Base-by-base conservation (phyloP, 1,140 invertebrate species). In the Acyrthosiphon pisum region DNA sequence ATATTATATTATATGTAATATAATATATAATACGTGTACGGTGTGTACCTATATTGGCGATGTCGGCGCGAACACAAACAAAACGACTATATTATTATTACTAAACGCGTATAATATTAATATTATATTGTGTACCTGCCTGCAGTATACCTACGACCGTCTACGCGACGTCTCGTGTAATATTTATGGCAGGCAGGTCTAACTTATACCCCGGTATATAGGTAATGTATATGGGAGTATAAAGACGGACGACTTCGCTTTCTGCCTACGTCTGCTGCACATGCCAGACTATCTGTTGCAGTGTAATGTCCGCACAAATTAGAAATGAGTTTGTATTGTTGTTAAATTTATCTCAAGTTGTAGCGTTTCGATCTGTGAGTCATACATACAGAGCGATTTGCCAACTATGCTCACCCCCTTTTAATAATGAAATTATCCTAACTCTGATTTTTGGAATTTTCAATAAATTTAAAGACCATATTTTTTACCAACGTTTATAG, bases 21-120 rank as follows among this genome's bases (percentile, higher is more conserved):
- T n/a, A 7, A 7, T 81, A 81, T 81, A 81, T 37, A 83, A 83
- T 23, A 22, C 22, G 60, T n/a, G 60, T 76, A 6, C 2, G 20
- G 20, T 53, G 50, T 18, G 14, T 41, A 22, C 60, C 60, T 68
- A 18, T 76, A 68, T n/a, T 30, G 81, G 23, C 20, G 81, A 35
- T 9, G 81, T 41, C 60, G 60, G 60, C 60, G 30, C n/a, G 14
- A 76, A 76, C n/a, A 76, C 60, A 76, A n/a, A 76, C 30, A 76
- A n/a, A 76, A 76, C 60, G 60, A n/a, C 60, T 76, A n/a, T 76
- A 76, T 76, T 76, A 76, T 76, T 76, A 76, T 76, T n/a, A 76
- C n/a, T 76, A 76, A 18, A 76, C 1, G 60, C 30, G 14, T 68
- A n/a, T 68, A 68, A n/a, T 68, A 68, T 30, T 76, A n/a, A n/a